These are phyloP conservation scores for Sebastes kiyomatsui DNA, from an alignment of 2,797 vertebrate species.

Conservation along the genomic window DNA sequence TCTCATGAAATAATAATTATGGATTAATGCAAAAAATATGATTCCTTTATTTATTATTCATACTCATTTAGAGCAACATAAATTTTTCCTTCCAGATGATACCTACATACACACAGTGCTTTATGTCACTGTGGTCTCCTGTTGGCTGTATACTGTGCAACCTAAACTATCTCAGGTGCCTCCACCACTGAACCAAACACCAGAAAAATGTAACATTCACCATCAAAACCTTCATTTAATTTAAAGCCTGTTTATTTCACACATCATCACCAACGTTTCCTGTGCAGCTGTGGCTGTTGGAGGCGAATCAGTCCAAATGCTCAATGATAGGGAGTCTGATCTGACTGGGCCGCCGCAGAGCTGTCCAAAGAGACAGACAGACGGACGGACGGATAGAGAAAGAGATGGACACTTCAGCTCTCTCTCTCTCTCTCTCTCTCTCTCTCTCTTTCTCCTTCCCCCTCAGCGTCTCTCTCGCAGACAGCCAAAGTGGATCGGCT, in stretches of 20 bases:
- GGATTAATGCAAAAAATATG: background rate
- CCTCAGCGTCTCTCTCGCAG: conserved; percentile 21
- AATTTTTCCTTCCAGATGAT: background rate
- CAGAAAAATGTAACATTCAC: conserved; percentile 1
- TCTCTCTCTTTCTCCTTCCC: background rate
- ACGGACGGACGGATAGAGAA: background rate
- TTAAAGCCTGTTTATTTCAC: conserved; percentile 40
- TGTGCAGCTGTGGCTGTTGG: conserved; percentile 62
- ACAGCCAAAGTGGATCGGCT: conserved; percentile 42
- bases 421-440: background rate
- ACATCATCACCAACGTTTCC: conserved; percentile 38
- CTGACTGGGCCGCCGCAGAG: conserved; percentile 31
- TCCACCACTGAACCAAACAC: background rate
- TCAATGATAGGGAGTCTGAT: conserved; percentile 41
- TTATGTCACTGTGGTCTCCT: background rate
- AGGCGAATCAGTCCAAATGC: conserved; percentile 52
- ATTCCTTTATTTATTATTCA: background rate
- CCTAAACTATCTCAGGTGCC: background rate
- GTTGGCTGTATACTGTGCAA: background rate
- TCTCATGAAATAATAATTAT: background rate
- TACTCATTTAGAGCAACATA: background rate
- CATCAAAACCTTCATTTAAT: conserved; percentile 29
- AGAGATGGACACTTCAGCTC: conserved; percentile 38
- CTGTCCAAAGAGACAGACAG: conserved; percentile 40
- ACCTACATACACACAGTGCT: background rate